Base-by-base conservation (phyloP, 2,888 invertebrate genomes). In the Gastracanthus pulcherrimus region DNA sequence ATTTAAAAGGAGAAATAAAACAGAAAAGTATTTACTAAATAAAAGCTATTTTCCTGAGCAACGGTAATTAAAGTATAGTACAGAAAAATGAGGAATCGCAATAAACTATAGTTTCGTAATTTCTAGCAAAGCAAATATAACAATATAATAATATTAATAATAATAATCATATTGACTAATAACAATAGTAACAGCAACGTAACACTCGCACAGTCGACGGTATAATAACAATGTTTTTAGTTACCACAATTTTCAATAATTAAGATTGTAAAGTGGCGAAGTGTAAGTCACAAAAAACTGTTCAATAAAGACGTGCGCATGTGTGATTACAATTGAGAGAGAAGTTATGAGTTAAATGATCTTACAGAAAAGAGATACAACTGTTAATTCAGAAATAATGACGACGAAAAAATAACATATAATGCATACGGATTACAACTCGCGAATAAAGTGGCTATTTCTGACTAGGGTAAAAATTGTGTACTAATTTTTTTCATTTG, bases 151-250 rank as follows among this genome's bases (percentile, higher is more conserved):
- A 80, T 72, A 78, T 41, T 69, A 23, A 62, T 77, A 69, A 60
- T 82, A 60, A 75, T 79, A 66, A 76, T 76, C 16, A 62, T 84
- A 83, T 82, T 81, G 77, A 84, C 83, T 84, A 84, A 84, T 81
- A 84, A 84, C 83, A 84, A 81, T 83, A 84, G 80, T 84, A 84
- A 83, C 84, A 84, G 83, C 82, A 84, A 84, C 82, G 83, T 81
- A 82, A 84, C 80, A 85, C 78, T 85, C 77, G 82, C 83, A 84
- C 81, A 83, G 80, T 82, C 82, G 79, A 85, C 82, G 82, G 77
- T 82, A 82, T 85, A 83, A 83, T 78, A 84, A 81, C 76, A 83
- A 83, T 83, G 74, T 76, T 82, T 71, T 79, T 77, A 66, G 60
- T 81, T 75, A 76, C 62, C 51, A 71, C 36, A 60, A 45, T 81